Evolutionary conservation across 2,797 vertebrate genomes (phyloP).

Genomic region (Danionella dracula): DNA sequence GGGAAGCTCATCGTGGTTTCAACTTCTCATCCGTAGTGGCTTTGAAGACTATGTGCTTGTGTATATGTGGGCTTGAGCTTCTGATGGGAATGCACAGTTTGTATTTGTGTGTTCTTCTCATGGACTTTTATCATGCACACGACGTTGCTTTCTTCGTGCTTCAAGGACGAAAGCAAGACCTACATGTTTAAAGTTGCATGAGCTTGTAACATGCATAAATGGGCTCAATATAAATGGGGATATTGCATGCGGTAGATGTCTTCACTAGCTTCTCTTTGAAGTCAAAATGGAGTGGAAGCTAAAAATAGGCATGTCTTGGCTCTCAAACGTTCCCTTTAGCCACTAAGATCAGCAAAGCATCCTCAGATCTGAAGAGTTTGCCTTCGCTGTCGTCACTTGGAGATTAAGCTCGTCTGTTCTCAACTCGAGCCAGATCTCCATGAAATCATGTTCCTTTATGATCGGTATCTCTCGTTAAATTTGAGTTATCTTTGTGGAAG

Average conservation of each 20-base stretch:
- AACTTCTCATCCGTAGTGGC: no score
- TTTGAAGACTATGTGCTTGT: no score
- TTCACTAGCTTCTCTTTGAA: slow-evolving; percentile 16
- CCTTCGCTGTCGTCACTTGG: background rate
- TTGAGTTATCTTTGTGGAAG: background rate
- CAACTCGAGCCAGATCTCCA: background rate
- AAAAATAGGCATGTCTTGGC: background rate
- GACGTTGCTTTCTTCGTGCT: no score
- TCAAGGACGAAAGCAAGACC: background rate
- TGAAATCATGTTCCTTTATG: background rate
- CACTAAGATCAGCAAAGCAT: background rate
- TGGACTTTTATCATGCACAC: no score
- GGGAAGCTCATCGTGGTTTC: no score
- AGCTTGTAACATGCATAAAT: background rate
- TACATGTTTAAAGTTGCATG: background rate
- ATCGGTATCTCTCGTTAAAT: background rate
- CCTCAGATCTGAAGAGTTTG: background rate
- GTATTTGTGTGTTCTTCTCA: no score
- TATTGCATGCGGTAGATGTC: background rate
- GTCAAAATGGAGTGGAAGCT: slow-evolving; percentile 27
- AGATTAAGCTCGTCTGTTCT: slow-evolving; percentile 3
- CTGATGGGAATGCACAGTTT: no score
- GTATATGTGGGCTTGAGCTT: no score
- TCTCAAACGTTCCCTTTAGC: slow-evolving; percentile 8
- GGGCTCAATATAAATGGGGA: background rate